Evolutionary conservation across 2,797 vertebrate species (phyloP).

Genomic region (Mionectes olivaceus): DNA sequence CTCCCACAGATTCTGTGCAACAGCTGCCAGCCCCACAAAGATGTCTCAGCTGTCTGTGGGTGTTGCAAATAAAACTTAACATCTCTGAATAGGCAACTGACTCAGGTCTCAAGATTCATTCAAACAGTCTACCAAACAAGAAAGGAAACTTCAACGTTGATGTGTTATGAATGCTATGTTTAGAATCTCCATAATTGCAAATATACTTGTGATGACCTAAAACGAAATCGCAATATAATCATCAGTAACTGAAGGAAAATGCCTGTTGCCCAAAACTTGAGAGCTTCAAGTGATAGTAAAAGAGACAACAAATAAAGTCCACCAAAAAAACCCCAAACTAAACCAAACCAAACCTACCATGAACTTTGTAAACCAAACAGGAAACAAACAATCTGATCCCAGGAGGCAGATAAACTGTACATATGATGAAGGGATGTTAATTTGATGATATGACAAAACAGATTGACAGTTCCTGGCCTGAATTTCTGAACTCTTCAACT

Average conservation of each 20-base stretch:
- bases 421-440: background rate
- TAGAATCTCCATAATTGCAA: background rate
- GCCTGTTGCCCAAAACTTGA: background rate
- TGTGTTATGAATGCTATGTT: background rate
- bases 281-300: background rate
- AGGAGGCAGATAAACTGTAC: background rate
- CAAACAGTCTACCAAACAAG: background rate
- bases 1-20: background rate
- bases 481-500: background rate
- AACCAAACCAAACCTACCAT: background rate
- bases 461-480: background rate
- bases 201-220: background rate
- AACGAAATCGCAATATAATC: background rate
- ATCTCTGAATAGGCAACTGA: background rate
- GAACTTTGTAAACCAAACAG: background rate
- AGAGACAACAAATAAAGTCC: background rate
- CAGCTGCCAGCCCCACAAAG: background rate
- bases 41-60: conserved; percentile 2
- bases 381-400: background rate
- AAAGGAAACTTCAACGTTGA: background rate
- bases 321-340: background rate
- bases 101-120: conserved; percentile 1
- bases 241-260: background rate
- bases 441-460: background rate
- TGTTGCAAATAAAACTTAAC: background rate